Evolutionary conservation across 2,888 invertebrate genomes (phyloP), one percentile per base, ranked within the genome.

Genomic region (Drosophila prostipennis): DNA sequence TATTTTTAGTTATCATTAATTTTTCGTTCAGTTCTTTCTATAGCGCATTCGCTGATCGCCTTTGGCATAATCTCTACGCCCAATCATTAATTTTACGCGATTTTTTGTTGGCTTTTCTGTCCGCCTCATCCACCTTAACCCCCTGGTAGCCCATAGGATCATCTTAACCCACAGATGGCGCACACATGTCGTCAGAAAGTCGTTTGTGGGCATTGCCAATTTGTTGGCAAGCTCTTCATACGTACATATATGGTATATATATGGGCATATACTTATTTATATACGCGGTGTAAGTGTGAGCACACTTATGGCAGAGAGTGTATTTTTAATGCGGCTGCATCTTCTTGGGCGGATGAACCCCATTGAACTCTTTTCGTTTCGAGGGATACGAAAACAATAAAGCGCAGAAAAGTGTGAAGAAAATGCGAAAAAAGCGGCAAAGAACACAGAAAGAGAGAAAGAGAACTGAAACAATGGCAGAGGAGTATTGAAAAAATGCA

Each of bases 111-210:
- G 40, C n/a, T 37, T n/a, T 14, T 39, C 42, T 32, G 37, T 19
- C 36, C 37, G 36, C 26, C 39, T 29, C 34, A n/a, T 10, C 26
- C 23, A 16, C 29, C 43, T 3, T 48, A 48, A 48, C 39, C 53
- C 23, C 37, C 19, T 14, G 29, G 23, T 19, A 42, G 11, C 61
- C 58, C 53, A 51, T 26, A 37, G 48, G 26, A 29, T 16, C 57
- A 55, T 59, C 61, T 49, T 65, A 52, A 58, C 51, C 64, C 68
- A 53, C 81, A 87, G 81, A 78, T 87, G 81, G 69, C 73, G 81
- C 77, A 78, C 81, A 82, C 63, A 83, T 82, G 81, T 83, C 80
- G 74, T 61, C 61, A 40, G 58, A 42, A 59, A 53, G 48, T 56
- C 42, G 59, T 61, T 69, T 46, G 64, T 51, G 58, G 63, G 69